phyloP scores from a whole-genome alignment of 2,113 vertebrate genomes.

The Alethe castanea region DNA sequence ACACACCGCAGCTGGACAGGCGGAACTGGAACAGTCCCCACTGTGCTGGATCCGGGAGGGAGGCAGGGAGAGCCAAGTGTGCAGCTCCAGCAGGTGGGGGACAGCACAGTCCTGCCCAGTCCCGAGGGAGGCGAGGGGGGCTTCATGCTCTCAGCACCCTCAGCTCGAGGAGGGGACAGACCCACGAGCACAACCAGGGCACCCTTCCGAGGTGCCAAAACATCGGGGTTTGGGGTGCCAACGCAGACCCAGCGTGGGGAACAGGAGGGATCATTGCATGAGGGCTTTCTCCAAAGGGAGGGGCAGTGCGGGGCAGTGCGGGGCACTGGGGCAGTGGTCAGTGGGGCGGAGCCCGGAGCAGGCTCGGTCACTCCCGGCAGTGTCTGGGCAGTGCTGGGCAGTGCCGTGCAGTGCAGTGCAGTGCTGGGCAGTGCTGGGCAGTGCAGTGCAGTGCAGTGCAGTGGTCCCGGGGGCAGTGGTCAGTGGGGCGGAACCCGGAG shows the following conservation, averaged over 20 bases:
- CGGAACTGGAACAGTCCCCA: neutral
- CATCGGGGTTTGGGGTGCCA: neutral
- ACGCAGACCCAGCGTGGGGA: neutral
- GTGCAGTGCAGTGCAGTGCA: neutral
- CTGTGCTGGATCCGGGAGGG: neutral
- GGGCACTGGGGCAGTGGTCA: no score
- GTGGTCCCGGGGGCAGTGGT: no score
- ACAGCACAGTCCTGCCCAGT: neutral
- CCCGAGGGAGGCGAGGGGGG: rapidly evolving
- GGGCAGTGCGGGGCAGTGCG: no score
- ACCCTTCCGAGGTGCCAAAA: neutral
- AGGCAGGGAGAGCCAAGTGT: neutral
- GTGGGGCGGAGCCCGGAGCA: no score
- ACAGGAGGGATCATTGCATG: neutral
- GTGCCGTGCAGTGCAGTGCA: no score
- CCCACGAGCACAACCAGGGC: neutral
- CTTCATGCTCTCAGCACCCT: neutral
- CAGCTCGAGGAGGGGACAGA: neutral
- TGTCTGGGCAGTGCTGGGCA: no score
- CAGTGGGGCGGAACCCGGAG: no score
- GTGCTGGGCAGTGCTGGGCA: no score
- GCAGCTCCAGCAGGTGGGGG: neutral
- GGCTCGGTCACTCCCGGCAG: no score
- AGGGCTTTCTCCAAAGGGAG: neutral
- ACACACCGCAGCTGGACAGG: neutral